Percentiles rank a stretch among this genome's conserved stretches.
These are phyloP conservation scores for Phyllostomus discolor DNA, from an alignment of 2,113 vertebrate genomes.

Conservation along the genomic window DNA sequence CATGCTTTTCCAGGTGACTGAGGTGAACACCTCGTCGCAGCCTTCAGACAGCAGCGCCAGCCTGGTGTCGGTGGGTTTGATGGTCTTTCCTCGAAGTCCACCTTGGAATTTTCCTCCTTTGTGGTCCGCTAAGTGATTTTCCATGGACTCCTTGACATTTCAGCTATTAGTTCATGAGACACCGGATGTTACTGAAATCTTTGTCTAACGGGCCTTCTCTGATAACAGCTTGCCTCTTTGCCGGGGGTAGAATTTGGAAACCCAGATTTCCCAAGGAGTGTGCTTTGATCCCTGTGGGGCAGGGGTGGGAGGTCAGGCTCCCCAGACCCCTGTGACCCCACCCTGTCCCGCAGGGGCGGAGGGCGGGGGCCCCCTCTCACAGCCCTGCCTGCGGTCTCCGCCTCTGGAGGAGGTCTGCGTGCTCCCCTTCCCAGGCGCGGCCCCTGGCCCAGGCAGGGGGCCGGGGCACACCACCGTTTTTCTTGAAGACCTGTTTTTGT, in stretches of 20 bases:
- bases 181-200: not conserved
- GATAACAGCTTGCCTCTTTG: not conserved
- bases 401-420: not conserved
- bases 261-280: not conserved
- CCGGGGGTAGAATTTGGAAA: not conserved
- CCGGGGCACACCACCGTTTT: not conserved
- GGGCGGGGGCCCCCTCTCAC: not conserved
- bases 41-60: not conserved
- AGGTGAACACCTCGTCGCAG: not conserved
- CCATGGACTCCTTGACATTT: not conserved
- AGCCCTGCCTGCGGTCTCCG: not conserved
- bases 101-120: not conserved
- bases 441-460: no score
- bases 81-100: not conserved
- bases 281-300: not conserved
- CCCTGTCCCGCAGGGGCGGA: not conserved
- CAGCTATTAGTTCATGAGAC: not conserved
- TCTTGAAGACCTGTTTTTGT: not conserved
- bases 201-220: not conserved
- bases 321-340: not conserved
- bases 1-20: not conserved
- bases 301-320: not conserved
- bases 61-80: not conserved
- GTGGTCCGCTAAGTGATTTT: not conserved
- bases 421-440: fast-evolving